A percentile compares a stretch with the other conserved stretches of the same genome.
Evolutionary conservation across 1,140 invertebrate species (phyloP).

Genomic region (Leptinotarsa lineolata): DNA sequence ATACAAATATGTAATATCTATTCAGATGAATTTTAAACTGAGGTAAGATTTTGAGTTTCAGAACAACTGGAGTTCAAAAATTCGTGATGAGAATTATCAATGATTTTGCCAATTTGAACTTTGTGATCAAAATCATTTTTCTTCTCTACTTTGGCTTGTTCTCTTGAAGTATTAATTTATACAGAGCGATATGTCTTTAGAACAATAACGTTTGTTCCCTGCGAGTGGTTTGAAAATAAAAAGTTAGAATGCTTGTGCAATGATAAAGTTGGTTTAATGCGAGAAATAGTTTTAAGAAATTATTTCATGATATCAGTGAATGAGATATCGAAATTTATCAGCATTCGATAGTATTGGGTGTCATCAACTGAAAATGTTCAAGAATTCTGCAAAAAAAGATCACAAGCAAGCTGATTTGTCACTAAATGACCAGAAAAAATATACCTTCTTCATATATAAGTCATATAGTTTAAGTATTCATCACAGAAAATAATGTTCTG

Average conservation of each 20-base stretch:
- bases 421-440: no score
- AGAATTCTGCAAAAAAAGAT: no score
- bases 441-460: no score
- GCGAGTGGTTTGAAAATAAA: neutral
- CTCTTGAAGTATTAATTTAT: neutral
- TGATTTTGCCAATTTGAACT: neutral
- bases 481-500: neutral
- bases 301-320: slow-evolving; percentile 19
- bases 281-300: slow-evolving; percentile 12
- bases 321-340: slow-evolving; percentile 7
- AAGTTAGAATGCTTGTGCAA: slow-evolving; percentile 11
- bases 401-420: no score
- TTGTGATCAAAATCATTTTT: neutral
- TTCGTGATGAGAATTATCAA: neutral
- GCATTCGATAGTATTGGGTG: neutral
- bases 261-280: neutral
- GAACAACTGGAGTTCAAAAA: neutral
- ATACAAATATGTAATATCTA: no score
- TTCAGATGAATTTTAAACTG: no score
- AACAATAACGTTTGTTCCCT: neutral
- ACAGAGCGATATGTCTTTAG: neutral
- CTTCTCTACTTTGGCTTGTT: neutral
- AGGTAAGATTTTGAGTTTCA: no score
- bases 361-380: no score
- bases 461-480: no score